These are phyloP conservation scores for Drosophila pachea DNA, from an alignment of 1,140 invertebrate genomes.

Conservation along the genomic window DNA sequence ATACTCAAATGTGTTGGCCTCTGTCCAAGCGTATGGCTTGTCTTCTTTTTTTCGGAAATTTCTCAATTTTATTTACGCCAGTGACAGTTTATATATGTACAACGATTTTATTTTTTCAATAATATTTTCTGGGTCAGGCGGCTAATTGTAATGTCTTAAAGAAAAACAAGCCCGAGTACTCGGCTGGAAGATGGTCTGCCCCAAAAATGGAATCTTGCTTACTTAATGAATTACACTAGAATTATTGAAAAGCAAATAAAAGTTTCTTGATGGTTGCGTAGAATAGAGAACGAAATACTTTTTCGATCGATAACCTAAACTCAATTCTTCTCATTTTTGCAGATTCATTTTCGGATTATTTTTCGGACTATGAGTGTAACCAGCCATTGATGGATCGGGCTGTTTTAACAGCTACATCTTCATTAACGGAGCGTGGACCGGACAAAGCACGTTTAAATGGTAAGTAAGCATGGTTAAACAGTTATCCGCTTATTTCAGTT, in stretches of 20 bases:
- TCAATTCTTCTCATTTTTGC: conserved; percentile 38
- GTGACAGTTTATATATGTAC: conserved; percentile 53
- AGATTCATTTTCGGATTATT: conserved; percentile 76
- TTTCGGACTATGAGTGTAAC: conserved; percentile 85
- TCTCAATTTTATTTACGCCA: conserved; percentile 47
- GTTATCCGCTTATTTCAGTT: conserved; percentile 1
- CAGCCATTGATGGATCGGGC: conserved; percentile 86
- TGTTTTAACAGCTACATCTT: conserved; percentile 87
- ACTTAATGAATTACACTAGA: not conserved
- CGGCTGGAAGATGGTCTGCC: conserved; percentile 1
- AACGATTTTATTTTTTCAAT: conserved; percentile 1
- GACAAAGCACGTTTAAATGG: conserved; percentile 90
- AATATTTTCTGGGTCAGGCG: conserved; percentile 43
- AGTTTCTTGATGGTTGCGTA: not conserved
- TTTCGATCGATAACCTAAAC: not conserved
- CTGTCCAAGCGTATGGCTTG: conserved; percentile 54
- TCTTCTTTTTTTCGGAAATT: conserved; percentile 2
- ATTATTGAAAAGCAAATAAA: not conserved
- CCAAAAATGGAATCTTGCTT: conserved; percentile 6
- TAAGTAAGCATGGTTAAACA: conserved; percentile 79
- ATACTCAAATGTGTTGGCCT: conserved; percentile 49
- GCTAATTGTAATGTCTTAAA: not conserved
- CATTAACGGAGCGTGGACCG: conserved; percentile 87
- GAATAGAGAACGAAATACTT: not conserved
- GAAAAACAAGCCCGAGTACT: conserved; percentile 3